Evolutionary conservation across 1,140 invertebrate genomes (phyloP).

Genomic region (Sinonovacula constricta): DNA sequence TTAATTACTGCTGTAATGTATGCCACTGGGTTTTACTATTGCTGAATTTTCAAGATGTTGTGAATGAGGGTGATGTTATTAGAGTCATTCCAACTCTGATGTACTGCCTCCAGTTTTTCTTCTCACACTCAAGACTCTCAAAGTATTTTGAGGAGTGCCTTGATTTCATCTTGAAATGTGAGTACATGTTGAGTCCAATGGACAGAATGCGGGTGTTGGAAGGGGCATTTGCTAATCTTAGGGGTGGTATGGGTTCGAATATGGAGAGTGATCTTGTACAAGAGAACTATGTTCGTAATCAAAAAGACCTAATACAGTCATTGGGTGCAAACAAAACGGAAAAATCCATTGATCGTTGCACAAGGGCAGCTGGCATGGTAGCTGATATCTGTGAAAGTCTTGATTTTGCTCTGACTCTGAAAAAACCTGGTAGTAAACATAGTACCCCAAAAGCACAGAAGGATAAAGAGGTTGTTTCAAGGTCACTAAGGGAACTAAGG

Average conservation of each 20-base stretch:
- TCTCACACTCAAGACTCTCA: constrained; percentile 8
- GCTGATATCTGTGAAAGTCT: background rate
- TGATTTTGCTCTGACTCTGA: background rate
- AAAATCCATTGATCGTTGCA: background rate
- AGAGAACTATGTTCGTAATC: constrained; percentile 4
- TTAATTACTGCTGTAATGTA: constrained; percentile 9
- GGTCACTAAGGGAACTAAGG: background rate
- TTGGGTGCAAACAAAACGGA: constrained; percentile 8
- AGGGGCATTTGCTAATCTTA: constrained; percentile 1
- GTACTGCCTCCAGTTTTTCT: constrained; percentile 5
- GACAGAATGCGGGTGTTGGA: constrained; percentile 12
- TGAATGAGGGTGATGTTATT: background rate
- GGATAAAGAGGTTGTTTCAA: constrained; percentile 1
- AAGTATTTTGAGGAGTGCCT: constrained; percentile 18
- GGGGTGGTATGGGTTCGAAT: background rate
- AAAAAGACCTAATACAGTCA: constrained; percentile 4
- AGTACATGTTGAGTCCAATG: constrained; percentile 1
- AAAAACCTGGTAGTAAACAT: constrained; percentile 6
- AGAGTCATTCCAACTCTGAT: background rate
- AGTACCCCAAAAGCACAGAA: background rate
- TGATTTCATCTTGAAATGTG: constrained; percentile 1
- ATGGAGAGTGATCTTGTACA: constrained; percentile 14
- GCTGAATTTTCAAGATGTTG: background rate
- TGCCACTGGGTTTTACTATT: background rate
- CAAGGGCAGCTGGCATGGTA: background rate